Base-by-base conservation (phyloP, 2,888 invertebrate genomes). In the Pristionchus mayeri region DNA sequence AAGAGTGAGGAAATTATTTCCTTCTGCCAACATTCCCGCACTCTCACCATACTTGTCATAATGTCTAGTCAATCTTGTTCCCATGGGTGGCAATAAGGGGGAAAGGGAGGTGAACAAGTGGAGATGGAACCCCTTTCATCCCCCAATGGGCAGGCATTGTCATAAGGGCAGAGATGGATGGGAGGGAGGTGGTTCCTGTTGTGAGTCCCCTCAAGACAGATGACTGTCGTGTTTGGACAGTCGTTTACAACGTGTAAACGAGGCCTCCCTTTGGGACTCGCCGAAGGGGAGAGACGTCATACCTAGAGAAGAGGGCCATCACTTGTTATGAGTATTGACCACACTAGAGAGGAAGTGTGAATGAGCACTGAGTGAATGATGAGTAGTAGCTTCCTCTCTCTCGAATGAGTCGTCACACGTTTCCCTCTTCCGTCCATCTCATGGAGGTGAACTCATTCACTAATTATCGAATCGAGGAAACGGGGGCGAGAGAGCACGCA, bases 111-210 rank as follows among this genome's bases (percentile, higher is more conserved):
- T n/a, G 54, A 54, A 54, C 18, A 24, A 54, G 54, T 21, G 21
- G 54, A 54, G 54, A 54, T 54, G 21, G 24, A 24, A 67, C 21
- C 34, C 16, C 63, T 34, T 67, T 37, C 54, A 16, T 52, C 54
- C 54, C n/a, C 24, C 54, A 54, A 54, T 54, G 54, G 54, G 54
- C n/a, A 54, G 63, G 9, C 16, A 60, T 60, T 27, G 30, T 60
- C 60, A 60, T 60, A 60, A 30, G 60, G 60, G n/a, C 27, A 60
- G 30, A 60, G 60, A 60, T 60, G 63, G 63, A 63, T 34, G 63
- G 30, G 2, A 30, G 63, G 9, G 63, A 63, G 63, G 34, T 63
- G 63, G 30, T 60, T 60, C 60, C n/a, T 60, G 60, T 60, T 60
- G 60, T 60, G 27, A 27, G 27, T n/a, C 18, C 60, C 27, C 60